phyloP scores from a whole-genome alignment of 1,140 invertebrate genomes.

The Atopsyche davidsoni region DNA sequence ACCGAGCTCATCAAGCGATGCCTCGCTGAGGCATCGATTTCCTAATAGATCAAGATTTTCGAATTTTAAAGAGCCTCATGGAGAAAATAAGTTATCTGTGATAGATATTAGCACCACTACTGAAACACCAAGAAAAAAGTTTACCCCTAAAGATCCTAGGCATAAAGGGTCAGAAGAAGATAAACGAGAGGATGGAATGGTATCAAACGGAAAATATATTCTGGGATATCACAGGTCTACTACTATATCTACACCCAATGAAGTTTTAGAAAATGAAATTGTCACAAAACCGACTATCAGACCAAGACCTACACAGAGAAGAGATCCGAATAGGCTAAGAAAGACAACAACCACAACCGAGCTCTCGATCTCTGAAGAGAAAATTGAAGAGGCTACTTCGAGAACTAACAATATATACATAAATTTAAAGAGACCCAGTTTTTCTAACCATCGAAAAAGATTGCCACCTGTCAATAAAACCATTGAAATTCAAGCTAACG shows the following conservation, averaged over 20 bases:
- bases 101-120: constrained; percentile 39
- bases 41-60: constrained; percentile 39
- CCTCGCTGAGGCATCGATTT: constrained; percentile 39
- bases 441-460: constrained; percentile 17
- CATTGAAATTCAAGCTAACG: constrained; percentile 37
- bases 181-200: constrained; percentile 30
- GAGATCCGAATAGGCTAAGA: constrained; percentile 31
- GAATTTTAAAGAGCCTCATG: constrained; percentile 34
- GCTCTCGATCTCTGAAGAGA: constrained; percentile 26
- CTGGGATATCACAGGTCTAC: background rate
- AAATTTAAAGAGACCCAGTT: constrained; percentile 22
- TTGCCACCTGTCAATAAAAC: constrained; percentile 19
- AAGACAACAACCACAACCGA: constrained; percentile 20
- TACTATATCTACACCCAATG: constrained; percentile 33
- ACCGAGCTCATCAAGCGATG: constrained; percentile 35
- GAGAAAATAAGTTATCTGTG: constrained; percentile 23
- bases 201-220: constrained; percentile 1
- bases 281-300: constrained; percentile 14
- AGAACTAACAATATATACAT: constrained; percentile 22
- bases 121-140: constrained; percentile 39
- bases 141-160: constrained; percentile 45
- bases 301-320: constrained; percentile 19
- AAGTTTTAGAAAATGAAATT: constrained; percentile 19
- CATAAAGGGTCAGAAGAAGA: constrained; percentile 36
- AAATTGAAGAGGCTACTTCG: constrained; percentile 12